Evolutionary conservation across 1,140 invertebrate species (phyloP).

Genomic region (Zaprionus capensis): DNA sequence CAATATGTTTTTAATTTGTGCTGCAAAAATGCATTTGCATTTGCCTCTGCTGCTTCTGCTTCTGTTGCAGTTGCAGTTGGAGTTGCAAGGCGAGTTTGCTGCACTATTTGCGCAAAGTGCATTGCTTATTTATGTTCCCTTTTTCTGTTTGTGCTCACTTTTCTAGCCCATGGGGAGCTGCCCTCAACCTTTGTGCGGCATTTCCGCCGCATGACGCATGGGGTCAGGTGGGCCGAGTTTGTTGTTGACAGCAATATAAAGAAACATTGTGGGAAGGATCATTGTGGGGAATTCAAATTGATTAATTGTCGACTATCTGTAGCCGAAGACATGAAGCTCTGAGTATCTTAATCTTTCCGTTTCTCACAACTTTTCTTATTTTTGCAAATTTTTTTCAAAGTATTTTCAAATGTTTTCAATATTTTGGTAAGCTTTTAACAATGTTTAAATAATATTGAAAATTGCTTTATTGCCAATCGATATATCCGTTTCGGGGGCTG

Average conservation of each 20-base stretch:
- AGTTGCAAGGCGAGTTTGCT: conserved; percentile 10
- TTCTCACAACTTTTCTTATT: not conserved
- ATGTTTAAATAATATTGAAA: not conserved
- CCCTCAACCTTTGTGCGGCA: conserved; percentile 18
- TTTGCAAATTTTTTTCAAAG: not conserved
- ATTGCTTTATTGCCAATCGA: conserved; percentile 1
- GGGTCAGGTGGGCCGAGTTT: conserved; percentile 9
- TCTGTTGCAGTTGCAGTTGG: conserved; percentile 34
- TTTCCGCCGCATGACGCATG: conserved; percentile 13
- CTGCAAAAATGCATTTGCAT: conserved; percentile 60
- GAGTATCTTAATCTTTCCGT: not conserved
- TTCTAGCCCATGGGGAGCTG: not conserved
- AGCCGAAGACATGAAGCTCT: not conserved
- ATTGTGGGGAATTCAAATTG: not conserved
- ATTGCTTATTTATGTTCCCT: conserved; percentile 12
- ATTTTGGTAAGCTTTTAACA: not conserved
- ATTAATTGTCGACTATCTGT: conserved; percentile 1
- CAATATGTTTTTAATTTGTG: conserved; percentile 81
- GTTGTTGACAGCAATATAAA: not conserved
- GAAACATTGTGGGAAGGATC: conserved; percentile 1
- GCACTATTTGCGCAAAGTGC: conserved; percentile 10
- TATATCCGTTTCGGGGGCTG: not conserved
- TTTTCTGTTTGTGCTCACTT: not conserved
- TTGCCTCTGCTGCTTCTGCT: conserved; percentile 45
- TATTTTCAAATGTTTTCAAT: not conserved